Evolutionary conservation across 2,797 vertebrate genomes (phyloP), one percentile per base, ranked within the genome.

Genomic region (Toxotes lorentzi): DNA sequence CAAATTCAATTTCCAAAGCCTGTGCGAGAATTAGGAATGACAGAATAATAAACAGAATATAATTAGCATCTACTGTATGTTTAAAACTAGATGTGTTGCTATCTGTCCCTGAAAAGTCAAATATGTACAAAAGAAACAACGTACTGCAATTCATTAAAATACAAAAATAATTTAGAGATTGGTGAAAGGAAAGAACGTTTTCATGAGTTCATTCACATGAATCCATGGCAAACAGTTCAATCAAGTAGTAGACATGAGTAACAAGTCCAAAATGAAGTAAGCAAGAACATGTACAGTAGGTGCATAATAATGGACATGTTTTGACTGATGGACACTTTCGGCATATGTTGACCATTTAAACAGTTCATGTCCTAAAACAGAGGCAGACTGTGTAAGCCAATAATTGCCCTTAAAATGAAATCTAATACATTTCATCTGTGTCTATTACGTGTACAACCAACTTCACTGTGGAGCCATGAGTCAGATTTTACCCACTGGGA

Each of bases 1-100:
- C 57, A 64, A 86, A 85, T 83, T 82, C 50, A 76, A 86, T 90
- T 87, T 90, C 68, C 57, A 84, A 81, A 83, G 73, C 59, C 57
- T 60, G 65, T 53, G 51, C 30, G 77, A 53, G 62, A 91, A 87
- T 81, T 85, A 67, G 35, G 59, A 69, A 81, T 73, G 65, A 83
- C 53, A 91, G 66, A 76, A 78, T 72, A 82, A 81, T 70, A 82
- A 88, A 83, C 30, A 50, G 17, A 0, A 23, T 24, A 74, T 65
- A 65, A 81, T 88, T 71, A 78, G 65, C 60, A 77, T 63, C 58
- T 27, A 51, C 56, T 72, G 67, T 75, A 35, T 60, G 66, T 32
- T 50, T 81, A 70, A 76, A 60, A 67, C 19, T 23, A 40, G 11
- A 59, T 34, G 17, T 57, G 69, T 45, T 58, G 27, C 11, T 1